Evolutionary conservation across 2,113 vertebrate species (phyloP).

Genomic region (Carassius auratus): DNA sequence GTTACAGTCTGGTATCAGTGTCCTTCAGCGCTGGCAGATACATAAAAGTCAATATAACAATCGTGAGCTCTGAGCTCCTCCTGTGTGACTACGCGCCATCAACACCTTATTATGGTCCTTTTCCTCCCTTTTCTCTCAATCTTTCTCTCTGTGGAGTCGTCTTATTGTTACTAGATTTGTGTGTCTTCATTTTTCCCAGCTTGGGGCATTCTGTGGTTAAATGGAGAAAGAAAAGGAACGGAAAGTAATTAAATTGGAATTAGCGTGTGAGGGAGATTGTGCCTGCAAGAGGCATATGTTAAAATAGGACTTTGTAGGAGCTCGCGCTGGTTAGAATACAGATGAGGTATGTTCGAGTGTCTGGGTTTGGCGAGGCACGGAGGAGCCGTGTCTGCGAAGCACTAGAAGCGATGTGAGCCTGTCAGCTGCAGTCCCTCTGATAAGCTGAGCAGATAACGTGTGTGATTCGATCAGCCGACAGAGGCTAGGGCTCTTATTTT

Average conservation of each 20-base stretch:
- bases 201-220: conserved; percentile 50
- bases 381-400: neutral
- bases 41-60: neutral
- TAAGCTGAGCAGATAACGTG: conserved; percentile 39
- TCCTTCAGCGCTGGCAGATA: neutral
- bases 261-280: conserved; percentile 51
- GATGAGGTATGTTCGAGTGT: conserved; percentile 57
- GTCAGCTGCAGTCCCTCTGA: conserved; percentile 14
- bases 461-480: conserved; percentile 34
- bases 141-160: conserved; percentile 11
- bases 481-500: conserved; percentile 20
- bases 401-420: neutral
- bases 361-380: conserved; percentile 30
- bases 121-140: neutral
- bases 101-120: neutral
- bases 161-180: conserved; percentile 51
- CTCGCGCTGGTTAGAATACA: conserved; percentile 59
- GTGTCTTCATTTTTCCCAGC: conserved; percentile 20
- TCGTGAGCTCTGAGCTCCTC: neutral
- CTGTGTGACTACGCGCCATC: neutral
- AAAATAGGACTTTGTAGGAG: conserved; percentile 53
- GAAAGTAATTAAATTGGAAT: conserved; percentile 62
- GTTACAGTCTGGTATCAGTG: neutral
- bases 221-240: conserved; percentile 36
- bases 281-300: conserved; percentile 43